Conservation (phyloP, 2,888 invertebrate species). For the Protophormia terraenovae region DNA sequence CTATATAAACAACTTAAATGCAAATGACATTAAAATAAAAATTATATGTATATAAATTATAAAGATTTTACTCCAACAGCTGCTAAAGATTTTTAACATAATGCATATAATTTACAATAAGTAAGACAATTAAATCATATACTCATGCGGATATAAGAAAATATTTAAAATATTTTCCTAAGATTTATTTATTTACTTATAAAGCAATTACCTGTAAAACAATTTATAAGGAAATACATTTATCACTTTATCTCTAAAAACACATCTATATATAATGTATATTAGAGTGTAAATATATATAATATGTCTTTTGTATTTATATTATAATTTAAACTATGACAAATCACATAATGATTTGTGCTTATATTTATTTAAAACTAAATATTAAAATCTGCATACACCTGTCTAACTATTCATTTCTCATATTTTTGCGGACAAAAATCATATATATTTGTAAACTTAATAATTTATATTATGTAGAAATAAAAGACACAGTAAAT, state of each 20-base stretch:
- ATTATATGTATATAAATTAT: background rate
- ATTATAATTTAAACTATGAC: background rate
- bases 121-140: slow-evolving; percentile 43
- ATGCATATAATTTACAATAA: slow-evolving; percentile 30
- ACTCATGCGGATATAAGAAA: background rate
- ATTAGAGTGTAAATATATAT: background rate
- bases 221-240: slow-evolving; percentile 1
- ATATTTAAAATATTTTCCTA: slow-evolving; percentile 1
- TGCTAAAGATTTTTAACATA: background rate
- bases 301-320: background rate
- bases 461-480: background rate
- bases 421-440: background rate
- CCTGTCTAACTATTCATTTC: slow-evolving; percentile 18
- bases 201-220: slow-evolving; percentile 17
- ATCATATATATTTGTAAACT: slow-evolving; percentile 9
- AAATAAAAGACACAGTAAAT: slow-evolving; percentile 1
- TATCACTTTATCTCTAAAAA: background rate
- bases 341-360: slow-evolving; percentile 47
- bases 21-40: background rate
- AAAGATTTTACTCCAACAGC: background rate
- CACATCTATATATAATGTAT: background rate
- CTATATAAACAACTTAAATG: background rate
- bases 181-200: slow-evolving; percentile 26
- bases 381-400: slow-evolving; percentile 50
- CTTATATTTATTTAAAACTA: slow-evolving; percentile 44